phyloP scores from a whole-genome alignment of 2,888 invertebrate species.

The Nymphalis polychloros region DNA sequence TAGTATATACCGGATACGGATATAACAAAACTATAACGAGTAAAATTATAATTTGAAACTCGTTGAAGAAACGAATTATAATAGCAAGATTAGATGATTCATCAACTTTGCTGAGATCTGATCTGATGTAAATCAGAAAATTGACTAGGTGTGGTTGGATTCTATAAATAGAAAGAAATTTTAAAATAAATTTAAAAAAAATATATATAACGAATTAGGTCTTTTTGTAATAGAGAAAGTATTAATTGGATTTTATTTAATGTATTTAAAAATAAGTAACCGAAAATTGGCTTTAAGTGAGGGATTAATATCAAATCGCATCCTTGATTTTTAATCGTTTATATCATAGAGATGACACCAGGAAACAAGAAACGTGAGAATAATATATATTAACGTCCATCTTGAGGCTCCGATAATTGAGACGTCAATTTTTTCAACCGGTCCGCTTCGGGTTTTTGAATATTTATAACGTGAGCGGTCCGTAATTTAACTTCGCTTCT shows the following conservation, averaged over 20 bases:
- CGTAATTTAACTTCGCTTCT: conserved; percentile 75
- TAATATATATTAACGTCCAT: conserved; percentile 71
- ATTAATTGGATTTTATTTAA: neutral
- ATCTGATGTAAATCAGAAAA: conserved; percentile 27
- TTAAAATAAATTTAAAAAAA: conserved; percentile 26
- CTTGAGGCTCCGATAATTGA: conserved; percentile 71
- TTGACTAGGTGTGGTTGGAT: conserved; percentile 25
- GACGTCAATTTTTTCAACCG: conserved; percentile 78
- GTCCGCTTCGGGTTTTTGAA: conserved; percentile 60
- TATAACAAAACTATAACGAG: no score
- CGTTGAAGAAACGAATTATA: neutral
- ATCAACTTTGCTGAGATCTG: conserved; percentile 14
- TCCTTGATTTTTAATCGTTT: neutral
- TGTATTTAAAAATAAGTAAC: neutral
- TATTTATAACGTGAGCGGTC: conserved; percentile 75
- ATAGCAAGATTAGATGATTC: conserved; percentile 23
- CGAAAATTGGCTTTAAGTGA: no score
- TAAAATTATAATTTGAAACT: neutral
- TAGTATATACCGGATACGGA: no score
- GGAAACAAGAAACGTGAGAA: conserved; percentile 79
- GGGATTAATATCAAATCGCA: neutral
- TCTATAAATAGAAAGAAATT: neutral
- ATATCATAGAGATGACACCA: conserved; percentile 53
- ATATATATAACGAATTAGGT: neutral
- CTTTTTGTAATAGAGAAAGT: neutral